phyloP scores from a whole-genome alignment of 2,888 invertebrate species.

The Poecilobothrus nobilitatus region DNA sequence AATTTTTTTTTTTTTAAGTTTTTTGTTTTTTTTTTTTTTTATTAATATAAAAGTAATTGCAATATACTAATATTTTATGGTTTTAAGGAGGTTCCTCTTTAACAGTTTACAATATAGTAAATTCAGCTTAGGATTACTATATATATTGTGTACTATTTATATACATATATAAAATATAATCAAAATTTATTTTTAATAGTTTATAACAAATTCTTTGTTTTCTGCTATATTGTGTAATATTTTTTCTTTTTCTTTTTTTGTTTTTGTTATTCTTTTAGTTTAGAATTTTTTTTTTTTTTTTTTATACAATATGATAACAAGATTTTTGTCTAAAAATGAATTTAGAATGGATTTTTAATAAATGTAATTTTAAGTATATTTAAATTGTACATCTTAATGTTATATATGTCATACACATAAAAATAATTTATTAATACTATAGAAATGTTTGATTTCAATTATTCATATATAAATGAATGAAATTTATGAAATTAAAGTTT shows the following conservation, averaged over 20 bases:
- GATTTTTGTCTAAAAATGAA: no score
- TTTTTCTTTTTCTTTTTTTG: not conserved
- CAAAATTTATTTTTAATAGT: not conserved
- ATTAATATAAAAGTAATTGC: not conserved
- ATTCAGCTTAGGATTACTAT: not conserved
- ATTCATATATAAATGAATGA: no score
- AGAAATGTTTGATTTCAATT: no score
- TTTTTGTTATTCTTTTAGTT: not conserved
- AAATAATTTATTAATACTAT: no score
- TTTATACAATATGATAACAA: no score
- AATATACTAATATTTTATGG: conserved; percentile 3
- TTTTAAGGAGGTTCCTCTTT: not conserved
- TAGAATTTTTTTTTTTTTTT: not conserved
- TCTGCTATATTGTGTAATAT: not conserved
- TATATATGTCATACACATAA: no score
- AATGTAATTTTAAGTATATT: no score
- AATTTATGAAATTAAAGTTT: no score
- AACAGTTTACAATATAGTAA: not conserved
- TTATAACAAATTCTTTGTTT: not conserved
- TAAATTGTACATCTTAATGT: no score
- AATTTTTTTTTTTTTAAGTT: not conserved
- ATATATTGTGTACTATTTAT: no score
- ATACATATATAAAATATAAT: no score
- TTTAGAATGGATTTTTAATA: no score
- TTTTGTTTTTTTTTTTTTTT: not conserved